These are phyloP conservation scores for Sebastes iracundus DNA, from an alignment of 2,797 vertebrate genomes.

Conservation along the genomic window DNA sequence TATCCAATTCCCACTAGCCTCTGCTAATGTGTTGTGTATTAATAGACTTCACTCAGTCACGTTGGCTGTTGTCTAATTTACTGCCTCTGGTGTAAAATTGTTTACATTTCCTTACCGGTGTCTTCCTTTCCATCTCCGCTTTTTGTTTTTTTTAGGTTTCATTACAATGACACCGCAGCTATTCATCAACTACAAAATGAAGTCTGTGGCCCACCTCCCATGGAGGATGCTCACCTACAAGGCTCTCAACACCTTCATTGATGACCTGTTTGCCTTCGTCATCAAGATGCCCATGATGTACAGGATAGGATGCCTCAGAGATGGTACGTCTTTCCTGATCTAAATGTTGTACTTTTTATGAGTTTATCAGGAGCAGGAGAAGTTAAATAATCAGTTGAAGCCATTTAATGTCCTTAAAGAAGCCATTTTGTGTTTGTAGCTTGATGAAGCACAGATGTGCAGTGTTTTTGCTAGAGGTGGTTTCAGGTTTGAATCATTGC, in stretches of 20 bases:
- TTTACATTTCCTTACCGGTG: conserved; percentile 2
- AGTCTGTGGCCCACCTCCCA: conserved; percentile 96
- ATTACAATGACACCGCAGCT: conserved; percentile 98
- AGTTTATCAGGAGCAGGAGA: not conserved
- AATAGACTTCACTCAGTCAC: conserved; percentile 19
- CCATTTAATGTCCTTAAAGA: not conserved
- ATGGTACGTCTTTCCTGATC: conserved; percentile 81
- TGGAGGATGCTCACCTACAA: conserved; percentile 99
- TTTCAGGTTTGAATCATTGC: not conserved
- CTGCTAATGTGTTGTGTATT: conserved; percentile 33
- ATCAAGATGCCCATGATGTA: conserved; percentile 99
- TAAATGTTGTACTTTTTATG: not conserved
- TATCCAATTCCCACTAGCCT: conserved; percentile 34
- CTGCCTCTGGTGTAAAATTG: not conserved
- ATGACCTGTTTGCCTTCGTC: conserved; percentile 98
- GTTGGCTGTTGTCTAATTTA: conserved; percentile 1
- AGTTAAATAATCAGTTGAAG: not conserved
- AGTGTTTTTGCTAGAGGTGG: not conserved
- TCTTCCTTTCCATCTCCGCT: not conserved
- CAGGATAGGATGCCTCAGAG: conserved; percentile 96
- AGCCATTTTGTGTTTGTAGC: not conserved
- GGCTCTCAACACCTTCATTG: conserved; percentile 97
- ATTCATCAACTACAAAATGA: conserved; percentile 98
- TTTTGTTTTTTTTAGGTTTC: conserved; percentile 83
- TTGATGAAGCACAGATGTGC: not conserved